Conservation (phyloP, 1,140 invertebrate species). For the Odontomachus brunneus region DNA sequence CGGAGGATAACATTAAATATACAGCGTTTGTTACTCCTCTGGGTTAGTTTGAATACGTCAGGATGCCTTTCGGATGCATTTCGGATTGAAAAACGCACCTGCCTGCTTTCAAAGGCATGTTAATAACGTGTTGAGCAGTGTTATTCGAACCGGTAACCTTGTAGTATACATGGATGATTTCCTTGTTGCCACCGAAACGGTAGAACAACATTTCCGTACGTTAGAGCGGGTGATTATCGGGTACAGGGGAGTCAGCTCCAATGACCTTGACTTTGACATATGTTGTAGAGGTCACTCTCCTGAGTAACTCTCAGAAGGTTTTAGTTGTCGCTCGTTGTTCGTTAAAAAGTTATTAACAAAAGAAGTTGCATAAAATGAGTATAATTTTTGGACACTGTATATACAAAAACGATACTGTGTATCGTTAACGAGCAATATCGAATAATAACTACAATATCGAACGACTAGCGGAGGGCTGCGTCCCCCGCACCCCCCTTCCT, state of each 20-base stretch:
- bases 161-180: slow-evolving; percentile 39
- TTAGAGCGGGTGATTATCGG: slow-evolving; percentile 58
- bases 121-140: slow-evolving; percentile 1
- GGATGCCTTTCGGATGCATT: slow-evolving; percentile 34
- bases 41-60: neutral
- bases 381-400: too few relatives aligned
- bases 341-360: too few relatives aligned
- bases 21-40: neutral
- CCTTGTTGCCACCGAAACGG: neutral
- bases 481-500: too few relatives aligned
- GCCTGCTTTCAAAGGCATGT: slow-evolving; percentile 34
- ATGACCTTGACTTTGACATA: too few relatives aligned
- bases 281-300: too few relatives aligned
- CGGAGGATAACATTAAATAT: neutral
- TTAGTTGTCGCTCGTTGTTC: too few relatives aligned
- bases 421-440: too few relatives aligned
- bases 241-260: too few relatives aligned
- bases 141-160: slow-evolving; percentile 14
- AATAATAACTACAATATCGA: slow-evolving; percentile 10
- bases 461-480: too few relatives aligned
- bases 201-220: neutral
- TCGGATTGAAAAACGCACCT: slow-evolving; percentile 29
- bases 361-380: too few relatives aligned
- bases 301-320: too few relatives aligned
- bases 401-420: too few relatives aligned